Evolutionary conservation across 2,113 vertebrate genomes (phyloP).

Genomic region (Forbesichthys agassizii): DNA sequence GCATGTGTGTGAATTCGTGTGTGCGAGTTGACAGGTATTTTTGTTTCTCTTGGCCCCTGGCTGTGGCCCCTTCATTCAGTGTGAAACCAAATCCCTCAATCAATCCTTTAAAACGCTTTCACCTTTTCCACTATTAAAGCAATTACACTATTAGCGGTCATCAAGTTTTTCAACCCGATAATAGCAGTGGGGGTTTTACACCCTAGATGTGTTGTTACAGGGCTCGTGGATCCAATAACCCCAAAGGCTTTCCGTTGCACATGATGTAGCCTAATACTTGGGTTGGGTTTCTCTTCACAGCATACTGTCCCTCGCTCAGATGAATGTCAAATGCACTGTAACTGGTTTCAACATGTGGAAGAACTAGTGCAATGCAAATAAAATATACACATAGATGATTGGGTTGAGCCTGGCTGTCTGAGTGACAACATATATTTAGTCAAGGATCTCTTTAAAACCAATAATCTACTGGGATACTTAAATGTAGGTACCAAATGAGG

Average conservation of each 20-base stretch:
- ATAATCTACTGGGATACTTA: not conserved
- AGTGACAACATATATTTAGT: not conserved
- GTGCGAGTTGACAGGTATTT: constrained; percentile 57
- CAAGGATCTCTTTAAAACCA: not conserved
- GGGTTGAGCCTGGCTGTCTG: not conserved
- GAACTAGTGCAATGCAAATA: not conserved
- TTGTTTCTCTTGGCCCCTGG: constrained; percentile 69
- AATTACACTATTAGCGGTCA: constrained; percentile 60
- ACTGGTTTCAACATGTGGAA: not conserved
- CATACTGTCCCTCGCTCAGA: not conserved
- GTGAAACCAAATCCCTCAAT: constrained; percentile 75
- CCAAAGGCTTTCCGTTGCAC: constrained; percentile 2
- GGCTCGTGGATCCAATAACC: constrained; percentile 25
- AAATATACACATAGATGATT: not conserved
- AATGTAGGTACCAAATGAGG: not conserved
- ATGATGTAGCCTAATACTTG: not conserved
- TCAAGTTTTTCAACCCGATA: constrained; percentile 41
- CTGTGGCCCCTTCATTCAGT: constrained; percentile 68
- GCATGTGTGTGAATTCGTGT: constrained; percentile 11
- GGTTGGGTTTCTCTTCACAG: not conserved
- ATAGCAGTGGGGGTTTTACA: constrained; percentile 30
- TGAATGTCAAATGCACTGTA: not conserved
- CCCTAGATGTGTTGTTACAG: constrained; percentile 26
- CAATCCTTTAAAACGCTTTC: constrained; percentile 64
- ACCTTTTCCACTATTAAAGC: constrained; percentile 60